Evolutionary conservation across 2,797 vertebrate genomes (phyloP), one percentile per base, ranked within the genome.

Genomic region (Brotogeris chrysoptera): DNA sequence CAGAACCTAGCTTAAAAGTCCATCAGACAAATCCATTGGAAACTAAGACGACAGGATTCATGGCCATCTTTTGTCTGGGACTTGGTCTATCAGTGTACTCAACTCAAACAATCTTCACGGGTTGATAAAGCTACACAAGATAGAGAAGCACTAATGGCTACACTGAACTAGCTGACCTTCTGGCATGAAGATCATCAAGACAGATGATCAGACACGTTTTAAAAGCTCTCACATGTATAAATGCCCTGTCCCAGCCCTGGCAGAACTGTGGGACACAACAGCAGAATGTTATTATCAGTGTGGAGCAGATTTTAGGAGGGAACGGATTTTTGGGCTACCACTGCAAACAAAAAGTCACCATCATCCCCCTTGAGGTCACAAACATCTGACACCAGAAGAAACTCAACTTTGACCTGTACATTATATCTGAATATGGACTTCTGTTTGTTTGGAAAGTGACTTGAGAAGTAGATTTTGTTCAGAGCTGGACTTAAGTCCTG

Each of bases 1-100:
- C 94, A 96, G 65, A 95, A 86, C 41, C 38, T 0, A 91, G 88
- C 86, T 95, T 95, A 95, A 77, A 95, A 95, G 24, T 39, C 68
- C 68, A 95, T 91, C 71, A 92, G 90, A 41, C 30, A 87, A 95
- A 95, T 82, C 60, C 83, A 80, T 4, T 80, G 88, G 90, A 95
- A 97, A 95, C 52, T 80, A 47, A 86, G n/a, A 73, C 88, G 77
- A 25, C 6, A 81, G 34, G 4, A 57, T 43, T 82, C 52, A 60
- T 4, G 24, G 52, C 13, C 53, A 43, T 5, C 46, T 59, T 88
- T 43, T 63, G 17, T 64, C 55, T 34, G 53, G 71, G 39, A 28
- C 25, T 38, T 70, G 50, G 36, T 25, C 43, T 77, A 25, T 47
- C 49, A n/a, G 24, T 10, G 8, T 52, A 32, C 6, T 66, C 38